Percentiles rank a stretch among this genome's conserved stretches.
These are phyloP conservation scores for Phaethornis superciliosus DNA, from an alignment of 2,113 vertebrate genomes.

Conservation along the genomic window DNA sequence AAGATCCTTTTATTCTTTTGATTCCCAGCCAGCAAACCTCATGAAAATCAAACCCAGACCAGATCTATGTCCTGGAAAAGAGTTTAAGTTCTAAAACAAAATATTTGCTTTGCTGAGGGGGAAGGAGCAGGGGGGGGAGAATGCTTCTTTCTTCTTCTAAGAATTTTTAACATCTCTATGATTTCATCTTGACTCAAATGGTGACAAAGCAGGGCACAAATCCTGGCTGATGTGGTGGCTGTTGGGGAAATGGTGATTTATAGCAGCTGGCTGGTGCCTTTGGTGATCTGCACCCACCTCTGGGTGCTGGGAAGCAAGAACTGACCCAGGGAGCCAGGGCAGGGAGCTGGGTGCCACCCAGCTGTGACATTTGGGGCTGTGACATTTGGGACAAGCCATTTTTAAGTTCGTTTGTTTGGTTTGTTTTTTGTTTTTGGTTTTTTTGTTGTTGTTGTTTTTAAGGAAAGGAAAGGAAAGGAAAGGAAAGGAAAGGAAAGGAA, in stretches of 20 bases:
- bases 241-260: neutral
- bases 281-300: accelerated
- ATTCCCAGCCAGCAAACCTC: neutral
- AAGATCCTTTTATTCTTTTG: neutral
- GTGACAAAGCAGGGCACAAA: neutral
- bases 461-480: no score
- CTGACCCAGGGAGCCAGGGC: no score
- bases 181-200: accelerated
- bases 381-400: accelerated
- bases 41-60: neutral
- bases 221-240: accelerated
- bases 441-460: no score
- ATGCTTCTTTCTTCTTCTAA: no score
- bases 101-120: neutral
- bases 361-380: no score
- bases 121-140: neutral
- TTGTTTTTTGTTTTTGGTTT: no score
- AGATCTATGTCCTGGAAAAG: neutral
- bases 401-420: neutral
- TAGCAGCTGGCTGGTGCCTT: neutral
- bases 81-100: neutral
- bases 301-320: no score
- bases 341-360: no score
- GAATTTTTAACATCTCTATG: accelerated
- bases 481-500: no score